Evolutionary conservation across 2,113 vertebrate genomes (phyloP).

Genomic region (Python bivittatus): DNA sequence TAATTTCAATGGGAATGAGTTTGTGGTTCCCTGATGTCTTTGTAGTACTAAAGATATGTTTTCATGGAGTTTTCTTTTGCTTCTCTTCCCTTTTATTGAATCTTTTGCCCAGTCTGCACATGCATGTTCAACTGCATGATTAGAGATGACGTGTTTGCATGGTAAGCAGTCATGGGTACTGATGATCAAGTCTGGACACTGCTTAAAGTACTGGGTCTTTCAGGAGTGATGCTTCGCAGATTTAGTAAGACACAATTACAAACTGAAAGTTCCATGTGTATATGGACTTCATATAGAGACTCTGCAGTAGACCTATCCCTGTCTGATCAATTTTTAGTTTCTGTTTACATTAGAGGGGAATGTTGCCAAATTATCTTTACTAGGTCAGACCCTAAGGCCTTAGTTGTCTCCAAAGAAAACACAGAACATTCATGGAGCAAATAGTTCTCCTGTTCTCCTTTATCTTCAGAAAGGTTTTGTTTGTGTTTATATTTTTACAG

Average conservation of each 20-base stretch:
- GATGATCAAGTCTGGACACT: not conserved
- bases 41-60: slow-evolving; percentile 37
- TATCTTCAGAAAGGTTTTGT: not conserved
- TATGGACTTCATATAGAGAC: not conserved
- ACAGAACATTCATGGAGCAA: not conserved
- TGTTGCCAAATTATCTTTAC: not conserved
- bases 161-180: not conserved
- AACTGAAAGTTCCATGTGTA: not conserved
- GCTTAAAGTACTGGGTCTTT: no score
- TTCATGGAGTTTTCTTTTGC: not conserved
- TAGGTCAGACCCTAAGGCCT: not conserved
- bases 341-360: not conserved
- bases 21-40: slow-evolving; percentile 42
- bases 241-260: not conserved
- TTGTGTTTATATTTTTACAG: not conserved
- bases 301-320: not conserved
- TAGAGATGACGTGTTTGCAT: no score
- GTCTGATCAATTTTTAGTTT: not conserved
- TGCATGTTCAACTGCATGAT: not conserved
- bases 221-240: not conserved
- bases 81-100: not conserved
- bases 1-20: slow-evolving; percentile 48
- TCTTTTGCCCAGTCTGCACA: not conserved
- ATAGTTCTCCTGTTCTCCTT: not conserved
- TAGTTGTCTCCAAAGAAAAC: not conserved